These are phyloP conservation scores for Marisa cornuarietis DNA, from an alignment of 1,140 invertebrate species.

Conservation along the genomic window DNA sequence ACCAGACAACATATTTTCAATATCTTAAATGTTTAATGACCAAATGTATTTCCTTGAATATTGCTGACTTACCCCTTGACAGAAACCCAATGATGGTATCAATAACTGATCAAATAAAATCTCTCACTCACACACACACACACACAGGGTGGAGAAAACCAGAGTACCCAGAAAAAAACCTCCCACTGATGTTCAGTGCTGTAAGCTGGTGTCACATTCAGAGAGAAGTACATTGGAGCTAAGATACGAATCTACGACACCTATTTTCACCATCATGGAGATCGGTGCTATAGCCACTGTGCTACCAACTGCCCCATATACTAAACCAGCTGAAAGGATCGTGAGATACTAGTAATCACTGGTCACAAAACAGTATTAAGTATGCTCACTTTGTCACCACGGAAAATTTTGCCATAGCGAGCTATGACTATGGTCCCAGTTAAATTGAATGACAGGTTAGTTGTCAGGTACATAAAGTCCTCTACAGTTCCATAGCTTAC, in stretches of 20 bases:
- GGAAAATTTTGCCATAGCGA: conserved; percentile 69
- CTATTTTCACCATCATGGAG: no score
- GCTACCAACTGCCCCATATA: no score
- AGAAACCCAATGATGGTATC: no score
- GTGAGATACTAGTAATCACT: no score
- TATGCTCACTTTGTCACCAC: conserved; percentile 66
- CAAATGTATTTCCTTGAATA: no score
- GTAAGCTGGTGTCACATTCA: background rate
- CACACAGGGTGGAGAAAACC: background rate
- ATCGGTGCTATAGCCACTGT: no score
- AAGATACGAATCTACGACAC: background rate
- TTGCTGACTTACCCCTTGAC: no score
- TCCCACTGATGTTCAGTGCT: background rate
- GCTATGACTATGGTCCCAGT: conserved; percentile 67
- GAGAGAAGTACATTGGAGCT: background rate
- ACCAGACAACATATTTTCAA: no score
- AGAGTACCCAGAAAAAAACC: background rate
- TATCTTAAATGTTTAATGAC: no score
- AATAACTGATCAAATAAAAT: no score
- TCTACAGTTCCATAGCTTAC: conserved; percentile 69
- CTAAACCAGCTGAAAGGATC: no score
- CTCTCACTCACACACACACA: background rate
- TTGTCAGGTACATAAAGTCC: conserved; percentile 65
- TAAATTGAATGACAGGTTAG: conserved; percentile 58
- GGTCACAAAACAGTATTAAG: background rate